A percentile compares a stretch with the other conserved stretches of the same genome.
phyloP scores from a whole-genome alignment of 2,113 vertebrate genomes.

The pig (Sus scrofa) region DNA sequence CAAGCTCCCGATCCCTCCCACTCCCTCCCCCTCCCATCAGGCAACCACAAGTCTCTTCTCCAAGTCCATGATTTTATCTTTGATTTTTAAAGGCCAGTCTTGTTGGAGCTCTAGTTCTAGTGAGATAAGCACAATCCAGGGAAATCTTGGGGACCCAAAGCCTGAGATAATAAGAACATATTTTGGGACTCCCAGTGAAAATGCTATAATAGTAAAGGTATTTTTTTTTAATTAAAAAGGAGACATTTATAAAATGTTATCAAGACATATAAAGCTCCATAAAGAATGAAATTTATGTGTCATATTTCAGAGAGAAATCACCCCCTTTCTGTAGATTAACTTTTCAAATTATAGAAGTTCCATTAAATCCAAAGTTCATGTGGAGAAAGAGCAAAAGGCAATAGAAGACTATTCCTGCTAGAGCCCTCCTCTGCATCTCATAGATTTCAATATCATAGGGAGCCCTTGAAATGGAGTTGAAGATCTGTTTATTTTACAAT shows the following conservation, averaged over 20 bases:
- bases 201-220: background rate
- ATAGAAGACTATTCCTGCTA: background rate
- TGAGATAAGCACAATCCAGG: background rate
- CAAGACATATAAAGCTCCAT: background rate
- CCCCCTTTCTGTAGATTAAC: background rate
- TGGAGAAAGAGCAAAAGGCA: background rate
- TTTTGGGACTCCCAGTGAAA: background rate
- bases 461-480: background rate
- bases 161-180: background rate
- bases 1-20: too few species aligned
- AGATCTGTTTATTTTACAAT: background rate
- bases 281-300: background rate
- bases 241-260: background rate
- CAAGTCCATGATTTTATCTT: too few species aligned
- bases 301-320: slow-evolving; percentile 25
- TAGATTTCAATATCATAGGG: background rate
- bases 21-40: too few species aligned
- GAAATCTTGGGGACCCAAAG: background rate
- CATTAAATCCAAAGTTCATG: background rate
- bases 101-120: background rate
- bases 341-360: slow-evolving; percentile 22
- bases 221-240: slow-evolving; percentile 21
- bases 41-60: too few species aligned
- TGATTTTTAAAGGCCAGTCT: slow-evolving; percentile 44
- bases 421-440: background rate